Conservation (phyloP, 2,888 invertebrate species). For the Congeria kusceri region DNA sequence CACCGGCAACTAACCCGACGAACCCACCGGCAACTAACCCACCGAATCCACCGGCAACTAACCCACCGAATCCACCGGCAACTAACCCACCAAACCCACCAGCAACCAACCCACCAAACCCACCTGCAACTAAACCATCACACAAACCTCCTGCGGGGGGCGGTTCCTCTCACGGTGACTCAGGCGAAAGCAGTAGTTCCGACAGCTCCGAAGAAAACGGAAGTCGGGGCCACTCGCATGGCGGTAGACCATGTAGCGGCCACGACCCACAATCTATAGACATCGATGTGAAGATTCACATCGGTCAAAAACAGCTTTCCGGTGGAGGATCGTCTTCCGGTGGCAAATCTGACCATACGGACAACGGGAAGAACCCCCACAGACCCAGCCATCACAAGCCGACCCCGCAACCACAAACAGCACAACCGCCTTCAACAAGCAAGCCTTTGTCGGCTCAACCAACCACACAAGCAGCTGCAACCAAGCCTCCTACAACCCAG, state of each 20-base stretch:
- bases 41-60: slow-evolving; percentile 12
- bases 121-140: neutral
- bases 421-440: neutral
- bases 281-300: slow-evolving; percentile 66
- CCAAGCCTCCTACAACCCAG: slow-evolving; percentile 10
- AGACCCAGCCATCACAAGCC: slow-evolving; percentile 9
- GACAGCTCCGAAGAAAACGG: slow-evolving; percentile 4
- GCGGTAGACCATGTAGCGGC: slow-evolving; percentile 50
- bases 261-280: slow-evolving; percentile 60
- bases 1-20: slow-evolving; percentile 8
- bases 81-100: slow-evolving; percentile 27
- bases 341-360: neutral
- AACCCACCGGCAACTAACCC: slow-evolving; percentile 15
- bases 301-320: slow-evolving; percentile 36
- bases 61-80: neutral
- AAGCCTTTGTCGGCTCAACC: neutral
- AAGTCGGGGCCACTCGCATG: slow-evolving; percentile 40
- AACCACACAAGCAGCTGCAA: slow-evolving; percentile 9
- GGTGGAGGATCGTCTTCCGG: neutral
- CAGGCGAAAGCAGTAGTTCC: slow-evolving; percentile 1
- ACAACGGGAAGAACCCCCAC: too few relatives aligned
- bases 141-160: slow-evolving; percentile 6
- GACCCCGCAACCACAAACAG: slow-evolving; percentile 10
- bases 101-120: slow-evolving; percentile 4
- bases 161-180: slow-evolving; percentile 10